Percentiles rank a stretch among this genome's conserved stretches.
phyloP scores from a whole-genome alignment of 2,113 vertebrate species.

The Sapajus apella region DNA sequence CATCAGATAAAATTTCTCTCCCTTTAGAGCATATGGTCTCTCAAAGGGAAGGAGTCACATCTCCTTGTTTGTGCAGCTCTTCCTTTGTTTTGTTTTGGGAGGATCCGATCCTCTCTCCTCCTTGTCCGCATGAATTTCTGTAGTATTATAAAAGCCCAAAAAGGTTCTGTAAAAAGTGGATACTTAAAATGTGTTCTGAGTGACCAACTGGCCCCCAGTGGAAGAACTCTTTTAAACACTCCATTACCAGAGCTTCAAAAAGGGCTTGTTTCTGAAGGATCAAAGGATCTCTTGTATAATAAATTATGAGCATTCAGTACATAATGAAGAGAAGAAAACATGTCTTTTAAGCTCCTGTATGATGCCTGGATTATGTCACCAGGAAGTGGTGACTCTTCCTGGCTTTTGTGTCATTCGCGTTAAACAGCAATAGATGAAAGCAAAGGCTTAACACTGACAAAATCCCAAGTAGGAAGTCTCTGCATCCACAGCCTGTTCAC shows the following conservation, averaged over 20 bases:
- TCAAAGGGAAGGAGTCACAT: neutral
- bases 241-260: neutral
- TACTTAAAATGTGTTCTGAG: neutral
- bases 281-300: slow-evolving; percentile 43
- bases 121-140: neutral
- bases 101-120: neutral
- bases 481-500: neutral
- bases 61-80: neutral
- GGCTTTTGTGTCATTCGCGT: neutral
- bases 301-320: neutral
- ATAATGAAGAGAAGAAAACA: slow-evolving; percentile 39
- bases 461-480: neutral
- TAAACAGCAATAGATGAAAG: slow-evolving; percentile 40
- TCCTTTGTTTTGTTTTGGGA: neutral
- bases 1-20: neutral
- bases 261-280: slow-evolving; percentile 12
- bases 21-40: neutral
- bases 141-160: neutral
- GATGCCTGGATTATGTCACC: neutral
- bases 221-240: neutral
- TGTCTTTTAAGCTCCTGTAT: slow-evolving; percentile 22
- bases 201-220: neutral
- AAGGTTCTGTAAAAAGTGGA: neutral
- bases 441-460: neutral
- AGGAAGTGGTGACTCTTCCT: neutral